phyloP scores from a whole-genome alignment of 1,140 invertebrate species.

The Temnothorax longispinosus region DNA sequence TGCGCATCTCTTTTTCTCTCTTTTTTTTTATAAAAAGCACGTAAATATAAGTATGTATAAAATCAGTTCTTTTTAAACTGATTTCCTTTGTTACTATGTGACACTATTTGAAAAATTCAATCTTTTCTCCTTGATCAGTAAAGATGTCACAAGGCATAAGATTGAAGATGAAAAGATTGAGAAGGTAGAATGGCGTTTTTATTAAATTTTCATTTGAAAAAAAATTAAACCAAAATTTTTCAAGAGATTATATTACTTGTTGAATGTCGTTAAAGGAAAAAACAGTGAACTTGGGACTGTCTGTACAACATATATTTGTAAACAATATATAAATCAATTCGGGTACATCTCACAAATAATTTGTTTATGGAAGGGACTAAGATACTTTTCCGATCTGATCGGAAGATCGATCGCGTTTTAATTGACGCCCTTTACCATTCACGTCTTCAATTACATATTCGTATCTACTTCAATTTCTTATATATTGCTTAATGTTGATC shows the following conservation, averaged over 20 bases:
- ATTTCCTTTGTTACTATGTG: neutral
- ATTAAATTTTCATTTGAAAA: neutral
- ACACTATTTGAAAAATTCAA: neutral
- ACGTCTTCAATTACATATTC: constrained; percentile 30
- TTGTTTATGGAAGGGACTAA: constrained; percentile 36
- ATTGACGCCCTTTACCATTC: constrained; percentile 56
- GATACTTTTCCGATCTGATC: constrained; percentile 26
- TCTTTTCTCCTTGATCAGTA: neutral
- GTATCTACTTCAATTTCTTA: constrained; percentile 35
- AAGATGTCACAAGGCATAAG: neutral
- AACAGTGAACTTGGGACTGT: constrained; percentile 17
- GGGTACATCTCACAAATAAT: constrained; percentile 48
- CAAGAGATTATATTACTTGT: neutral
- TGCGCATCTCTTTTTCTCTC: neutral
- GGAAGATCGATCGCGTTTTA: constrained; percentile 44
- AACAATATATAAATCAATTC: constrained; percentile 49
- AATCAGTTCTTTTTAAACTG: neutral
- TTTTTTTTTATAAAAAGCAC: neutral
- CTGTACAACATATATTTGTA: constrained; percentile 49
- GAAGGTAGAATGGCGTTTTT: neutral
- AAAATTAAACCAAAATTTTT: neutral
- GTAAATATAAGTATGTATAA: neutral
- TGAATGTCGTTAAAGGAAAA: neutral
- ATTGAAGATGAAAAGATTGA: constrained; percentile 4
- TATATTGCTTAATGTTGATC: constrained; percentile 51